Evolutionary conservation across 2,113 vertebrate genomes (phyloP), one percentile per base, ranked within the genome.

Genomic region (Aegotheles bennettii): DNA sequence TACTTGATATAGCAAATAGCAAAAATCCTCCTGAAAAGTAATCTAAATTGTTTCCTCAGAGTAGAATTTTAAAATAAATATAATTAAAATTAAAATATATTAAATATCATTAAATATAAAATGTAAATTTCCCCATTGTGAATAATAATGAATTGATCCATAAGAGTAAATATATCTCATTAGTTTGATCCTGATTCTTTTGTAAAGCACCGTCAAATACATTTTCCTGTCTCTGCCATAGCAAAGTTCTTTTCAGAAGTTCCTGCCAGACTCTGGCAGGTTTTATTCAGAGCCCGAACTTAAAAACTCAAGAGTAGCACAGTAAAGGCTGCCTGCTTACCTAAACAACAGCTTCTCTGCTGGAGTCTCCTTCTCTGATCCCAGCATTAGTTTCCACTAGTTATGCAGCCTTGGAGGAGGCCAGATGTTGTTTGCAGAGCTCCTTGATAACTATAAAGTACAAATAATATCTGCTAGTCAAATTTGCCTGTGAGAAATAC

Each of bases 271-370:
- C 7, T 79, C 48, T 24, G 38, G 9, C 23, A 69, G 33, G 16
- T 59, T 70, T 67, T 76, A 60, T 67, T 82, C 53, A 40, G 36
- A 53, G 14, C 8, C 45, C 53, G 76, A 3, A 1, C 1, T 1
- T 6, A 31, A 45, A 0, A 0, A 29, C 13, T 16, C 0, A 4
- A 82, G 19, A 73, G 28, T 18, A 50, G 16, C 21, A 29, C 9
- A 38, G 29, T 19, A 18, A 18, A 57, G 9, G 5, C 33, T 74
- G 19, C 29, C 16, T 80, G 63, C 53, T 87, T 75, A 21, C 73
- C 57, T 54, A 18, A 7, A 19, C 16, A 82, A 16, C 10, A 64
- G 40, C 23, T 90, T n/a, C n/a, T 83, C 31, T 83, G n/a, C 40
- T 48, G 43, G 7, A 87, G 18, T 21, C 29, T 63, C 38, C 53